Conservation (phyloP, 1,140 invertebrate species). For the Trinorchestia longiramus region DNA sequence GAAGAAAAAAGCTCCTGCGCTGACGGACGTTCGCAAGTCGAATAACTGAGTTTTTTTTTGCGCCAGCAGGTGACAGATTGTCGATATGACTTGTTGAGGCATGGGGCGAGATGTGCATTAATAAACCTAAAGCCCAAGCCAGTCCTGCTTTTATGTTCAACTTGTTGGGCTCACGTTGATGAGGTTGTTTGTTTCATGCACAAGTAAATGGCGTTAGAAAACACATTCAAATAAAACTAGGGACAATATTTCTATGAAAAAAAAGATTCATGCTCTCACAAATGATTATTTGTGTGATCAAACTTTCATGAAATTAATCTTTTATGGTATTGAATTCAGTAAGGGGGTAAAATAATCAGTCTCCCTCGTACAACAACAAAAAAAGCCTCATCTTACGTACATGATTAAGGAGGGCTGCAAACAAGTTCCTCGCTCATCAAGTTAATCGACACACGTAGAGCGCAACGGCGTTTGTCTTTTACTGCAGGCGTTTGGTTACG, state of each 20-base stretch:
- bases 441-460: conserved; percentile 20
- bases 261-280: background rate
- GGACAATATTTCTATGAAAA: background rate
- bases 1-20: background rate
- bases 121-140: background rate
- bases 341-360: background rate
- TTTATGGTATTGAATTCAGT: background rate
- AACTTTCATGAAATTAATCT: background rate
- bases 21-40: conserved; percentile 4
- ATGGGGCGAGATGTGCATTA: background rate
- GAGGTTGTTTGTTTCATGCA: background rate
- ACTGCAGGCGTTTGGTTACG: background rate
- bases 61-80: conserved; percentile 17
- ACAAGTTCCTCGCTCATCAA: background rate
- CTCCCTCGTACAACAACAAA: background rate
- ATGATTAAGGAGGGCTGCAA: background rate
- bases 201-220: background rate
- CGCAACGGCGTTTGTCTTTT: background rate
- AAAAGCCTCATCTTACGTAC: background rate
- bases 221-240: background rate
- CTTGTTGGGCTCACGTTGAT: background rate
- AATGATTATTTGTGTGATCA: background rate
- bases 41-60: conserved; percentile 14
- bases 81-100: conserved; percentile 41
- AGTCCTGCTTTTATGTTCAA: background rate